Percentiles rank a stretch among this genome's conserved stretches.
These are phyloP conservation scores for Malurus alboscapulatus DNA, from an alignment of 2,113 vertebrate species.

Conservation along the genomic window DNA sequence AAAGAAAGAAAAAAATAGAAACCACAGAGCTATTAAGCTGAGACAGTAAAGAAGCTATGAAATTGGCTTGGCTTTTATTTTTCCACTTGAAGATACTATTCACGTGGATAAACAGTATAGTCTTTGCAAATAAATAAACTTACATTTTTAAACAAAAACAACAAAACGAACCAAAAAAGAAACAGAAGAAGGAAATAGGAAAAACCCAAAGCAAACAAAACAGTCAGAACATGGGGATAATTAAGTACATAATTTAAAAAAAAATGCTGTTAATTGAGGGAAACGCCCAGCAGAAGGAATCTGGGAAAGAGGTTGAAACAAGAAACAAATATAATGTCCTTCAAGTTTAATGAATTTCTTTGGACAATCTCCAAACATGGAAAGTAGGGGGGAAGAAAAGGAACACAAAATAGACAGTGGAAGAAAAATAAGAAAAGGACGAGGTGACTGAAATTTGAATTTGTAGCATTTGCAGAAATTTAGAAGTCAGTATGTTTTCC, in stretches of 20 bases:
- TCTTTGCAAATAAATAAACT: slow-evolving; percentile 68
- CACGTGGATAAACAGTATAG: slow-evolving; percentile 64
- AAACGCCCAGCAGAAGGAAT: slow-evolving; percentile 56
- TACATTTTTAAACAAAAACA: slow-evolving; percentile 43
- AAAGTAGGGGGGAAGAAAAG: rapidly evolving
- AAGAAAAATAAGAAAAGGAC: background rate
- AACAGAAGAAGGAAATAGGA: slow-evolving; percentile 58
- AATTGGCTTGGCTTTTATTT: slow-evolving; percentile 52
- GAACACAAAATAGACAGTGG: background rate
- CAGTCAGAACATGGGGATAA: slow-evolving; percentile 35
- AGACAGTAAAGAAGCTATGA: slow-evolving; percentile 59
- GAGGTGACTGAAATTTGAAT: background rate
- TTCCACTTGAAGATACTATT: slow-evolving; percentile 62
- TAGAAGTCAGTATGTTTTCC: slow-evolving; percentile 19
- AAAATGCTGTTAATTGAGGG: slow-evolving; percentile 71
- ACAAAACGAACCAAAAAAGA: slow-evolving; percentile 17
- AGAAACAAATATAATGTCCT: slow-evolving; percentile 61
- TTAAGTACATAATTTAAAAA: slow-evolving; percentile 63
- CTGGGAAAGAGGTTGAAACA: slow-evolving; percentile 56
- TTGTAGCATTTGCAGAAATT: background rate
- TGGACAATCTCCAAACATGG: slow-evolving; percentile 34
- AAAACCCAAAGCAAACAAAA: slow-evolving; percentile 49
- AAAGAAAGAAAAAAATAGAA: slow-evolving; percentile 12
- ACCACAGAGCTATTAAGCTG: slow-evolving; percentile 60
- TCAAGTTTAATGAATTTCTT: slow-evolving; percentile 55